Evolutionary conservation across 2,888 invertebrate genomes (phyloP), one percentile per base, ranked within the genome.

Genomic region (Netelia inedita): DNA sequence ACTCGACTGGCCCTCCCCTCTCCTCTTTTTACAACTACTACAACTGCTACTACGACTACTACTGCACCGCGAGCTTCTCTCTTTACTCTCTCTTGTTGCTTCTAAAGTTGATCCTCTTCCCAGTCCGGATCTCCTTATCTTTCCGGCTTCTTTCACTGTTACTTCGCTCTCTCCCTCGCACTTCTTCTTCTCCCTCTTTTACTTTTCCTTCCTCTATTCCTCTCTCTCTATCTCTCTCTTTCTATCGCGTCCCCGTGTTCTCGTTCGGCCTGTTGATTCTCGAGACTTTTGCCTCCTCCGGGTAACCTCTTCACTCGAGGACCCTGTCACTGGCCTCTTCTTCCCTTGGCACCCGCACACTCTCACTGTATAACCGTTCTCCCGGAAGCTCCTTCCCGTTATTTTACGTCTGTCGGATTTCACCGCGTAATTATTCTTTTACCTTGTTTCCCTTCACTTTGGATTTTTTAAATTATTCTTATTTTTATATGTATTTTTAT

Each of bases 201-300:
- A 11, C 69, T 71, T 57, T n/a, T 46, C 14, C 66, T 43, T 46
- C 61, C 10, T 9, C 69, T 66, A 55, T 28, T 55, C 43, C 73
- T 6, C 61, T 43, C 19, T 28, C 71, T 61, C 41, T 73, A 46
- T 63, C 53, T 41, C 65, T 65, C 35, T 65, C 63, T 73, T 35
- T 61, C 68, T 83, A 66, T 65, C 63, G 16, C 61, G 28, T 50
- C 66, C 35, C 69, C 63, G 61, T 63, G 65, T 65, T 55, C 76
- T 72, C 73, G 59, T 79, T 75, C 71, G 71, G 74, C 82, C 79
- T 87, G 84, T 86, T 85, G 82, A 83, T 83, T 79, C 82, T 73
- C 73, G 74, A 84, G 82, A 79, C 68, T 79, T 73, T 85, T 59
- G 43, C 76, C 75, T 78, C 68, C 71, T 73, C 68, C 21, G 59